Base-by-base conservation (phyloP, 37 sponge, comb jelly and placozoan species). In the Petrosia ficiformis region DNA sequence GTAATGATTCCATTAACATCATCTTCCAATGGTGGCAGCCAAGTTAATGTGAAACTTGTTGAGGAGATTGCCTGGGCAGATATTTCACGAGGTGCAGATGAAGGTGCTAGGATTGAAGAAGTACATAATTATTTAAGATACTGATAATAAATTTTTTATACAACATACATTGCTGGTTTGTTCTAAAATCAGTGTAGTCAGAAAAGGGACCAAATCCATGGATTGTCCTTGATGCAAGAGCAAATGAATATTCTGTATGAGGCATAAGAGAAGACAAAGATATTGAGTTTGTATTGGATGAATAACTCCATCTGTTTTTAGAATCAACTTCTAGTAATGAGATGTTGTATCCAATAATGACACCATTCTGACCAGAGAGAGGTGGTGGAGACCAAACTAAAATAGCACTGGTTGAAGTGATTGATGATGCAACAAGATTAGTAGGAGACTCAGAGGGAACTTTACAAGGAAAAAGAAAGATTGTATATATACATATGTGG, bases 311-410 rank as follows among this genome's bases (percentile, higher is more conserved):
- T 5, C 5, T 8, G 26, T 5, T 5, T n/a, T 61, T 29, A 24
- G n/a, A 26, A 26, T 8, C 14, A 24, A 26, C 25, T 61, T 77
- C 54, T 11, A 24, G 22, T 28, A 77, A 21, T 26, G n/a, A 28
- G 3, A 77, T 38, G 14, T 25, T 77, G 71, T 80, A 80, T 2
- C 28, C 42, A 5, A 4, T 57, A 38, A 80, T 80, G 42, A 80
- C 52, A 6, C 80, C 80, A 71, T 80, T 80, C 16, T 80, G 80
- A 32, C 71, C 42, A 31, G 2, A 28, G 37, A 24, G 36, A 31
- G 71, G 63, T 40, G 80, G 80, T 37, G 80, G 80, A 63, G 28
- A 40, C 80, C 80, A 80, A 5, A n/a, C 6, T 61, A 61, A 6
- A n/a, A 26, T 5, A 61, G 63, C 63, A 61, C 5, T 61, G 5